Conservation (phyloP, 2,888 invertebrate species). For the Polylopha cassiicola region DNA sequence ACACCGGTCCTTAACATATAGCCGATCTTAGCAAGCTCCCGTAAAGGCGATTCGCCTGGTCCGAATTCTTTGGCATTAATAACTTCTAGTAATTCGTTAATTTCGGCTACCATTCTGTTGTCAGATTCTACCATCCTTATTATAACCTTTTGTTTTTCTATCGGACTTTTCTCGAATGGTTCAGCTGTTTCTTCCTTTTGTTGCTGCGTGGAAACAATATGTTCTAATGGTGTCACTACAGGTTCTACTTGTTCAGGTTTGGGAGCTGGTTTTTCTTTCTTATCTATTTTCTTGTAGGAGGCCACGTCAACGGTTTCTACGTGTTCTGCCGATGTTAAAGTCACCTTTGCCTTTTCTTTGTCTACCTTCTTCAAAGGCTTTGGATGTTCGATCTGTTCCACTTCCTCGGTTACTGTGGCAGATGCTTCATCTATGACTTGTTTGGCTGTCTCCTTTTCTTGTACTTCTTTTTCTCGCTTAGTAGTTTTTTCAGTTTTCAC, state of each 20-base stretch:
- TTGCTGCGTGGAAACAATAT: conserved; percentile 76
- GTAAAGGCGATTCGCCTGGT: conserved; percentile 85
- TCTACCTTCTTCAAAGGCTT: conserved; percentile 66
- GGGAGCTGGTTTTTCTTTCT: conserved; percentile 58
- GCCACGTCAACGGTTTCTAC: conserved; percentile 79
- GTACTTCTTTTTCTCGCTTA: conserved; percentile 42
- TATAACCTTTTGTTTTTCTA: conserved; percentile 75
- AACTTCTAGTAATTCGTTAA: conserved; percentile 84
- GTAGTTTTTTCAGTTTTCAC: conserved; percentile 66
- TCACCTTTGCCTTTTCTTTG: conserved; percentile 68
- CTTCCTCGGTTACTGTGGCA: conserved; percentile 57
- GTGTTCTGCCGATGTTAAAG: conserved; percentile 77
- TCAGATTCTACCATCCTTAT: conserved; percentile 75
- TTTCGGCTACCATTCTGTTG: conserved; percentile 81
- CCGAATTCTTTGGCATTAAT: conserved; percentile 88
- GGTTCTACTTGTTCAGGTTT: conserved; percentile 66
- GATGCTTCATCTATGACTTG: conserved; percentile 69
- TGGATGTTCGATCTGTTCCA: conserved; percentile 76
- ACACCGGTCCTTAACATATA: conserved; percentile 86
- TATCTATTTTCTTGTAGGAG: conserved; percentile 79
- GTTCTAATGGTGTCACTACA: conserved; percentile 74
- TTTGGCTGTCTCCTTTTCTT: conserved; percentile 39
- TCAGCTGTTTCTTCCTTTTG: conserved; percentile 73
- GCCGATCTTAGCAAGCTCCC: conserved; percentile 90
- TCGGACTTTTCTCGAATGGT: conserved; percentile 73